Evolutionary conservation across 2,888 invertebrate genomes (phyloP).

Genomic region (Hydriomena furcata): DNA sequence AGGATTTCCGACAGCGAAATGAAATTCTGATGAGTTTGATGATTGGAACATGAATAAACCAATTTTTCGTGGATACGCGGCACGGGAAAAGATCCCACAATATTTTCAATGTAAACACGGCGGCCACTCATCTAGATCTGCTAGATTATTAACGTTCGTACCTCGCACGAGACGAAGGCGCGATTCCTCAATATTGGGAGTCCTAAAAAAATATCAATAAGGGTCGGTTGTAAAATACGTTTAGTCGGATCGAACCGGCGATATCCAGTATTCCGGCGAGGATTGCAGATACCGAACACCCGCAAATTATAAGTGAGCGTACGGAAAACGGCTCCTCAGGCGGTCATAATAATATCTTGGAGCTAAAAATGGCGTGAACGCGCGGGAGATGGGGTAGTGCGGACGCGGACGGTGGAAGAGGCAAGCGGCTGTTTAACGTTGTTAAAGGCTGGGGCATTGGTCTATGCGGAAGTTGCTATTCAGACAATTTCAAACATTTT

Average conservation of each 20-base stretch:
- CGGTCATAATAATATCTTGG: conserved; percentile 74
- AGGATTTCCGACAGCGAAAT: conserved; percentile 51
- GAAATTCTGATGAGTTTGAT: conserved; percentile 58
- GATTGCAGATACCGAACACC: conserved; percentile 59
- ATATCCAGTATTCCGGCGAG: conserved; percentile 51
- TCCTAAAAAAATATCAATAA: conserved; percentile 56
- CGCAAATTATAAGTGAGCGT: conserved; percentile 73
- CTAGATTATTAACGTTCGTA: conserved; percentile 35
- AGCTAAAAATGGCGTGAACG: conserved; percentile 67
- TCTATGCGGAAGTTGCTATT: conserved; percentile 6
- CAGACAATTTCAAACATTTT: not conserved
- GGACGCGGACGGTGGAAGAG: conserved; percentile 24
- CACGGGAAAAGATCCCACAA: conserved; percentile 28
- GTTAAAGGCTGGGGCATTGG: conserved; percentile 26
- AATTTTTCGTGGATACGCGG: conserved; percentile 39
- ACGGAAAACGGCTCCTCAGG: conserved; percentile 71
- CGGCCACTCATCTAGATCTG: conserved; percentile 25
- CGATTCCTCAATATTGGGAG: conserved; percentile 28
- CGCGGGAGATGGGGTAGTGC: conserved; percentile 39
- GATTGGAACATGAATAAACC: conserved; percentile 47
- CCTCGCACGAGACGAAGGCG: conserved; percentile 4
- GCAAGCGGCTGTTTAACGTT: conserved; percentile 23
- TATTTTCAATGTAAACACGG: conserved; percentile 37
- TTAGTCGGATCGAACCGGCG: conserved; percentile 50
- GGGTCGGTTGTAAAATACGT: conserved; percentile 53